phyloP scores from a whole-genome alignment of 92 coral and sea anemone genomes.

The Montipora capitata region DNA sequence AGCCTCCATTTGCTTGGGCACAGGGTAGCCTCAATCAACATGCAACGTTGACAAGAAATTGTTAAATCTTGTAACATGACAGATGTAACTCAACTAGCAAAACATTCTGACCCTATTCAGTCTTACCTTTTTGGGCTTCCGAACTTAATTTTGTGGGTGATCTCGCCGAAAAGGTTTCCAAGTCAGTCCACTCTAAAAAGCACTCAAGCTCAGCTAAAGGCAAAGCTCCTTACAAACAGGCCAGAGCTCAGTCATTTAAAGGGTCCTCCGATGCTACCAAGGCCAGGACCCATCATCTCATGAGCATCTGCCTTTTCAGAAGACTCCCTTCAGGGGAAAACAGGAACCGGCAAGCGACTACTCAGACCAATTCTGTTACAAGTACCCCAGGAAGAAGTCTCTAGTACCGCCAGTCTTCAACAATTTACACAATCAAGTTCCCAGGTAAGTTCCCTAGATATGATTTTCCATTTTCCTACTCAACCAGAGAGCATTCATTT shows the following conservation, averaged over 20 bases:
- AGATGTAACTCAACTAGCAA: slow-evolving; percentile 13
- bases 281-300: too few relatives aligned
- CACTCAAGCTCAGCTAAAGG: background rate
- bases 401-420: slow-evolving; percentile 4
- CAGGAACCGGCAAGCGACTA: background rate
- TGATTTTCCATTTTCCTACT: too few relatives aligned
- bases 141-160: slow-evolving; percentile 45
- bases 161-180: slow-evolving; percentile 28
- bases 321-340: background rate
- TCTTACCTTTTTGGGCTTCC: slow-evolving; percentile 16
- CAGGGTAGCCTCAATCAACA: slow-evolving; percentile 9
- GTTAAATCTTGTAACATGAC: slow-evolving; percentile 13
- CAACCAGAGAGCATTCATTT: too few relatives aligned
- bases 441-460: too few relatives aligned
- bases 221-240: background rate
- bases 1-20: background rate
- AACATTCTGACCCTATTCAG: slow-evolving; percentile 26
- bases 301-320: background rate
- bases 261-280: too few relatives aligned
- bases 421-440: background rate
- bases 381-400: background rate
- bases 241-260: background rate
- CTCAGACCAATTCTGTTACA: background rate
- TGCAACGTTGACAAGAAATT: slow-evolving; percentile 12
- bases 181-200: background rate